These are phyloP conservation scores for Verasper variegatus DNA, from an alignment of 2,113 vertebrate species.

Conservation along the genomic window DNA sequence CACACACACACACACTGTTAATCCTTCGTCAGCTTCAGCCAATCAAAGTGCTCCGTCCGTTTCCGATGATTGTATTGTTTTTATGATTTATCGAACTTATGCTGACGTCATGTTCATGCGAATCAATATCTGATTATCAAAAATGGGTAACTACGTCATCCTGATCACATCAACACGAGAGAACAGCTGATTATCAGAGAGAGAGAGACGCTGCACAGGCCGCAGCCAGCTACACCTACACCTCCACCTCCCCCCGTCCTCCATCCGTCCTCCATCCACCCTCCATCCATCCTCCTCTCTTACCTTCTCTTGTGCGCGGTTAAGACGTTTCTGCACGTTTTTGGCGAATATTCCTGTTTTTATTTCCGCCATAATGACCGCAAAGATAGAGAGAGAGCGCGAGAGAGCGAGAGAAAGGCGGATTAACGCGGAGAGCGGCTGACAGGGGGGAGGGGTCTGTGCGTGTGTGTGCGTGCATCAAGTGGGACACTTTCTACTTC, in stretches of 20 bases:
- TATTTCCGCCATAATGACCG: conserved; percentile 92
- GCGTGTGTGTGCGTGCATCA: not conserved
- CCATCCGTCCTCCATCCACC: not conserved
- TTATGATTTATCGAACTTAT: not conserved
- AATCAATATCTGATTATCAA: not conserved
- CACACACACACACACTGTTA: not conserved
- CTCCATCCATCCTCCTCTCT: not conserved
- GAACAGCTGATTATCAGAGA: not conserved
- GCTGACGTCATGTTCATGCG: conserved; percentile 20
- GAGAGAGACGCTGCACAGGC: conserved; percentile 19
- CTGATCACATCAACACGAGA: not conserved
- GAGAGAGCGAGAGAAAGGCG: not conserved
- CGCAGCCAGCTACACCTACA: not conserved
- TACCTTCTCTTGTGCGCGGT: conserved; percentile 96
- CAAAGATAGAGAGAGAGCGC: not conserved
- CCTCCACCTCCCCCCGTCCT: not conserved
- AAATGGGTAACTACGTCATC: not conserved
- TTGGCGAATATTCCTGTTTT: conserved; percentile 97
- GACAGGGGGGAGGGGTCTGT: not conserved
- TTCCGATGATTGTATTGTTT: not conserved
- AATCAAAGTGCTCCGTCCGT: conserved; percentile 1
- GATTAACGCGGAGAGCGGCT: conserved; percentile 25
- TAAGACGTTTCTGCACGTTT: conserved; percentile 96
- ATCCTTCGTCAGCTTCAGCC: conserved; percentile 10
- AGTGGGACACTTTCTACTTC: not conserved